Conservation (phyloP, 2,888 invertebrate species). For the Nomada fabriciana region DNA sequence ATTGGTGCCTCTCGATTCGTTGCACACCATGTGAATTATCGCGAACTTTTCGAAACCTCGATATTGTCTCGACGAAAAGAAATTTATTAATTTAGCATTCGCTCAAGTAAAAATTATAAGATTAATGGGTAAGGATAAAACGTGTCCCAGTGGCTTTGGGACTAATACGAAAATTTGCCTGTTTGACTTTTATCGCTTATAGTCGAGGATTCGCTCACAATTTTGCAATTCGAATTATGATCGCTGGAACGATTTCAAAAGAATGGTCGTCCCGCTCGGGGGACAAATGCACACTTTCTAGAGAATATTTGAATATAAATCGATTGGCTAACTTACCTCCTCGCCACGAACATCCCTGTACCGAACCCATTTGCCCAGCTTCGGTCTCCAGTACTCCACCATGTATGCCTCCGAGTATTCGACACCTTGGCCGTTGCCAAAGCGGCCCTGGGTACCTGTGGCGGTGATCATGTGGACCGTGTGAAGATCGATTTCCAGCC, state of each 20-base stretch:
- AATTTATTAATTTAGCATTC: too few species aligned
- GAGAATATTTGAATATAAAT: background rate
- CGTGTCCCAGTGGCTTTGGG: too few species aligned
- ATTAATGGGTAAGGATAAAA: too few species aligned
- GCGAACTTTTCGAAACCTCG: conserved; percentile 10
- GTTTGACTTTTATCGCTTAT: too few species aligned
- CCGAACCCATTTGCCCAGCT: conserved; percentile 92
- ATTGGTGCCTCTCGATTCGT: conserved; percentile 17
- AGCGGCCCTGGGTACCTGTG: conserved; percentile 94
- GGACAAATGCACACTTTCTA: too few species aligned
- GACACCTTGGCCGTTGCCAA: conserved; percentile 95
- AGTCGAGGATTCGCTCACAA: too few species aligned
- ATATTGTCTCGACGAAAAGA: too few species aligned
- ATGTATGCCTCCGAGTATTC: conserved; percentile 94
- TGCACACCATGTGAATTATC: conserved; percentile 21
- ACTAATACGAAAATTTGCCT: too few species aligned
- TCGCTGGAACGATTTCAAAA: too few species aligned
- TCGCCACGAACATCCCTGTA: conserved; percentile 90
- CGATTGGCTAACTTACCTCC: conserved; percentile 87
- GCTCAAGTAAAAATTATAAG: too few species aligned
- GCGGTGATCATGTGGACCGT: conserved; percentile 92
- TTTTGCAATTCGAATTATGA: too few species aligned
- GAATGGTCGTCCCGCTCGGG: too few species aligned
- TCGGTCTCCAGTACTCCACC: conserved; percentile 93
- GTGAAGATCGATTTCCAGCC: conserved; percentile 93